A percentile compares a stretch with the other conserved stretches of the same genome.
phyloP scores from a whole-genome alignment of 1,140 invertebrate genomes.

The Papilio xuthus region DNA sequence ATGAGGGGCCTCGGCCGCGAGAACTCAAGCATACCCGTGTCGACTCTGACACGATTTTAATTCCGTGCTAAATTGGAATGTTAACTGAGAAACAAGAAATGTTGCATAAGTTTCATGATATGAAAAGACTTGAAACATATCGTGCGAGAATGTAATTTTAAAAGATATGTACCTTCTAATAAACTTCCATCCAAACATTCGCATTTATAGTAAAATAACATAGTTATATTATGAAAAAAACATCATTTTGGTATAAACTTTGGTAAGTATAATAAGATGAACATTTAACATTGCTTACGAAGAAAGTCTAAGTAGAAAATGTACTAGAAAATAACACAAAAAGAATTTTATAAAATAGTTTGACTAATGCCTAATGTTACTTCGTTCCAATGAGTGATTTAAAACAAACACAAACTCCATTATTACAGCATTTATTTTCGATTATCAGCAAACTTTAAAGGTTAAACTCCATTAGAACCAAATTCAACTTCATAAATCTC shows the following conservation, averaged over 20 bases:
- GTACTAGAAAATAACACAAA: too few species aligned
- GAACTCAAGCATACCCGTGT: not conserved
- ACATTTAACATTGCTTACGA: too few species aligned
- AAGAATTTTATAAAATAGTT: too few species aligned
- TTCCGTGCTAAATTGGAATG: slow-evolving; percentile 8
- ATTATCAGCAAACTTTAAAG: not conserved
- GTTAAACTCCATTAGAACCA: not conserved
- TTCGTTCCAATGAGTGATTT: too few species aligned
- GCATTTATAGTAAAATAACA: too few species aligned
- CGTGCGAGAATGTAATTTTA: not conserved
- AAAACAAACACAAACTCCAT: not conserved
- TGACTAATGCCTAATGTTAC: too few species aligned
- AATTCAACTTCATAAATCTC: slow-evolving; percentile 22
- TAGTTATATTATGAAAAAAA: too few species aligned
- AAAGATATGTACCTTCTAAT: too few species aligned
- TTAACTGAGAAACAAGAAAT: not conserved
- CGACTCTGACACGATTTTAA: slow-evolving; percentile 11
- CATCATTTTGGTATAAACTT: too few species aligned
- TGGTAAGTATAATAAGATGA: too few species aligned
- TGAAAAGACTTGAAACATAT: not conserved
- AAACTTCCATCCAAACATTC: too few species aligned
- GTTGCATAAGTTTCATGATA: not conserved
- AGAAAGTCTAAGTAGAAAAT: too few species aligned
- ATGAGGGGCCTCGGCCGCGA: not conserved
- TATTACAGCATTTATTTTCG: not conserved